Evolutionary conservation across 2,797 vertebrate genomes (phyloP).

Genomic region (Dromococcyx pavoninus): DNA sequence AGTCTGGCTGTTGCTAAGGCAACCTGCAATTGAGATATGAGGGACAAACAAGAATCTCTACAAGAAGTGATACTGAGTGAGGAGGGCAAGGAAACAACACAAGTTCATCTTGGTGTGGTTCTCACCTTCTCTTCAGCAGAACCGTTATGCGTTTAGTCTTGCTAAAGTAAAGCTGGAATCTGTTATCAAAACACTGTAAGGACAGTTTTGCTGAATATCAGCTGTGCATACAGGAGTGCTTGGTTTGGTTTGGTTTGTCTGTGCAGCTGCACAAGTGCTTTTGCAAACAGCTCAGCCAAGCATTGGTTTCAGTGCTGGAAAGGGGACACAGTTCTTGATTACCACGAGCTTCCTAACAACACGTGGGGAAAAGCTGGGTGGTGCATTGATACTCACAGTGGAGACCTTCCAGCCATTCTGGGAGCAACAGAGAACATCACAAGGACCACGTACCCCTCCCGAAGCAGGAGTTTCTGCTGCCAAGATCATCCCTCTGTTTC

Average conservation of each 20-base stretch:
- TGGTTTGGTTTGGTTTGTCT: neutral
- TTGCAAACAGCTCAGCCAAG: neutral
- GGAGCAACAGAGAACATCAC: rapidly evolving
- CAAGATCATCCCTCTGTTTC: neutral
- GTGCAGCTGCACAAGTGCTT: neutral
- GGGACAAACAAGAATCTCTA: conserved; percentile 46
- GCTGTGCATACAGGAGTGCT: neutral
- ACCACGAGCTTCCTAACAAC: neutral
- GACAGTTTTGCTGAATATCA: neutral
- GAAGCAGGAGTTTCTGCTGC: neutral
- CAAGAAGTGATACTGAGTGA: conserved; percentile 59
- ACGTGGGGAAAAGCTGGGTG: neutral
- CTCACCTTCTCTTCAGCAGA: neutral
- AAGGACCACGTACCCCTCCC: neutral
- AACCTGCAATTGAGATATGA: conserved; percentile 74
- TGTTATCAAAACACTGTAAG: neutral
- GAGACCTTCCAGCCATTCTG: neutral
- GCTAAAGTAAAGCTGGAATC: neutral
- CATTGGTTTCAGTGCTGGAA: neutral
- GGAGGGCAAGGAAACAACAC: neutral
- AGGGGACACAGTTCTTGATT: neutral
- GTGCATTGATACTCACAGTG: neutral
- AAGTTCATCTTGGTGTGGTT: neutral
- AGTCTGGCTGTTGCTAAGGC: conserved; percentile 83
- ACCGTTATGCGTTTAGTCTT: neutral